phyloP scores from a whole-genome alignment of 2,797 vertebrate species.

The Allobates femoralis region DNA sequence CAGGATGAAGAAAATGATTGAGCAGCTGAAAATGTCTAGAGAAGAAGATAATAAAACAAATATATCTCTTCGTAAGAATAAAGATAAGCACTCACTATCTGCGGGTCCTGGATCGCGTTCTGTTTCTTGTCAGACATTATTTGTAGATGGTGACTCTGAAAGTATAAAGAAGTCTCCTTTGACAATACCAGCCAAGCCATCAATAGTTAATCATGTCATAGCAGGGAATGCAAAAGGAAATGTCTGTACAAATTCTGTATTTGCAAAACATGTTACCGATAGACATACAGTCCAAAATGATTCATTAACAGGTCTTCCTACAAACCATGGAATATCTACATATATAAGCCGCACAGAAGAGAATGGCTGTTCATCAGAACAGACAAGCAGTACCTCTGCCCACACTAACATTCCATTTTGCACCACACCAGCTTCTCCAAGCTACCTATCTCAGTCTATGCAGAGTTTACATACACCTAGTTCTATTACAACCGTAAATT shows the following conservation, averaged over 20 bases:
- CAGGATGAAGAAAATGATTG: slow-evolving; percentile 87
- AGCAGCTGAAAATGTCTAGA: slow-evolving; percentile 83
- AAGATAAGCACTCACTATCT: slow-evolving; percentile 79
- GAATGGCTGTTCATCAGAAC: slow-evolving; percentile 82
- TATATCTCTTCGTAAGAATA: slow-evolving; percentile 72
- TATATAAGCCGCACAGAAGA: slow-evolving; percentile 77
- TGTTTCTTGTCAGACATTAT: slow-evolving; percentile 85
- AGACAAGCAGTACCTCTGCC: slow-evolving; percentile 67
- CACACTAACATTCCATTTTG: slow-evolving; percentile 66
- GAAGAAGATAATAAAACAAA: slow-evolving; percentile 78
- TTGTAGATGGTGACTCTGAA: slow-evolving; percentile 77
- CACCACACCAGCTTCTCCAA: slow-evolving; percentile 71
- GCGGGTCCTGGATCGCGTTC: slow-evolving; percentile 86
- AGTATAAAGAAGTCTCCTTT: slow-evolving; percentile 83
- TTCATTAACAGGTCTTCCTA: slow-evolving; percentile 67
- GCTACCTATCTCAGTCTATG: slow-evolving; percentile 67
- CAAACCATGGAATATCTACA: slow-evolving; percentile 64
- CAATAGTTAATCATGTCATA: slow-evolving; percentile 78
- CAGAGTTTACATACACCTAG: slow-evolving; percentile 79
- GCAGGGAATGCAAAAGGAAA: slow-evolving; percentile 81
- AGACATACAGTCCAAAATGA: slow-evolving; percentile 75
- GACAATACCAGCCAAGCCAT: slow-evolving; percentile 84
- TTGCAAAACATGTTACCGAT: slow-evolving; percentile 73
- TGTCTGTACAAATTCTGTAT: slow-evolving; percentile 67
- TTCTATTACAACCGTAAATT: slow-evolving; percentile 74